A percentile compares a stretch with the other conserved stretches of the same genome.
phyloP scores from a whole-genome alignment of 2,888 invertebrate genomes.

The Andrena marginata region DNA sequence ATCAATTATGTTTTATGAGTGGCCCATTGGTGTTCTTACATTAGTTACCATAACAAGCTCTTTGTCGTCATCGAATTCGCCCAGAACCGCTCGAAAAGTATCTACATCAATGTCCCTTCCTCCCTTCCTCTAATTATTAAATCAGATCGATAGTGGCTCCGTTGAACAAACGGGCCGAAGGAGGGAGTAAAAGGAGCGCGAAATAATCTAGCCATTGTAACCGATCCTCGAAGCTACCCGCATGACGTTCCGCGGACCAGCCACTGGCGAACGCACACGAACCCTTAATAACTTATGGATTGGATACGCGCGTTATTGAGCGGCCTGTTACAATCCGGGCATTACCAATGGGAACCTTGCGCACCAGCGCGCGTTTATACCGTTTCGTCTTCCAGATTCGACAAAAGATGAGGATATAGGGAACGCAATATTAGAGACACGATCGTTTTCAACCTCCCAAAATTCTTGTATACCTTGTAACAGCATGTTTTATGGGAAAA shows the following conservation, averaged over 20 bases:
- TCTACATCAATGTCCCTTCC: background rate
- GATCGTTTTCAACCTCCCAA: too few species aligned
- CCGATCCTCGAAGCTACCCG: slow-evolving; percentile 78
- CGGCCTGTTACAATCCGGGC: slow-evolving; percentile 81
- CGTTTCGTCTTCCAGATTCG: slow-evolving; percentile 35
- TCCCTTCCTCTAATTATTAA: slow-evolving; percentile 10
- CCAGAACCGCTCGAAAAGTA: background rate
- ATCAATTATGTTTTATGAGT: too few species aligned
- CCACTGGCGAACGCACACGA: slow-evolving; percentile 77
- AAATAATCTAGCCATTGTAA: slow-evolving; percentile 75
- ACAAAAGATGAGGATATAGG: background rate
- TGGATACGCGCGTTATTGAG: slow-evolving; percentile 80
- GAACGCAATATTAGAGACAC: background rate
- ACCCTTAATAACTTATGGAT: slow-evolving; percentile 82
- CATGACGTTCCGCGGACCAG: slow-evolving; percentile 67
- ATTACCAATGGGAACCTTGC: slow-evolving; percentile 78
- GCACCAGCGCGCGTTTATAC: slow-evolving; percentile 17
- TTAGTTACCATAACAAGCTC: too few species aligned
- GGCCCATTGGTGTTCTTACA: too few species aligned
- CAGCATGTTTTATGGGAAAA: too few species aligned
- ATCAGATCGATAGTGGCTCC: slow-evolving; percentile 28
- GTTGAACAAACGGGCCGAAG: slow-evolving; percentile 11
- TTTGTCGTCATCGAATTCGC: too few species aligned
- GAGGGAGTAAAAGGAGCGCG: slow-evolving; percentile 33
- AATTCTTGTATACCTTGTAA: too few species aligned